These are phyloP conservation scores for Toxostoma redivivum DNA, from an alignment of 2,113 vertebrate species.

Conservation along the genomic window DNA sequence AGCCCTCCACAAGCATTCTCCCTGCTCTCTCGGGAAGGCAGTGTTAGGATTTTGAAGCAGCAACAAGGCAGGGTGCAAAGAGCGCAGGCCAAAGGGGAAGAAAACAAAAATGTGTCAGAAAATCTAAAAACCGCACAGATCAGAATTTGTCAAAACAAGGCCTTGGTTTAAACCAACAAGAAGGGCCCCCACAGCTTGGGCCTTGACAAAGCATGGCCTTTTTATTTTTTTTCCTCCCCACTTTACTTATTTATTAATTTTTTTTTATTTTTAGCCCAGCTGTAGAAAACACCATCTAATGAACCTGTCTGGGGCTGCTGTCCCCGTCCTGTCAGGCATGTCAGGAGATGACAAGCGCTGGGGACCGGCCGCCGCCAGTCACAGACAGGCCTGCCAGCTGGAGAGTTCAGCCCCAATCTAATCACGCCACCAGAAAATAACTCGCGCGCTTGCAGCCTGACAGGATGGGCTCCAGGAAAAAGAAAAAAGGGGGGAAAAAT, in stretches of 20 bases:
- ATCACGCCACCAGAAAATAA: constrained; percentile 97
- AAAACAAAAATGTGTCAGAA: constrained; percentile 81
- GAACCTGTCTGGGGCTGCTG: constrained; percentile 99
- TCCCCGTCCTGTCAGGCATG: constrained; percentile 99
- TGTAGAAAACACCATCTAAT: constrained; percentile 99
- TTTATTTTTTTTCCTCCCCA: constrained; percentile 47
- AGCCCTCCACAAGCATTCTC: constrained; percentile 12
- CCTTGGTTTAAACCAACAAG: constrained; percentile 87
- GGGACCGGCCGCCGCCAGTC: constrained; percentile 96
- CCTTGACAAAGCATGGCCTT: constrained; percentile 84
- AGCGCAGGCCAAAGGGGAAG: constrained; percentile 84
- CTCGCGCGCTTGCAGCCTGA: constrained; percentile 85
- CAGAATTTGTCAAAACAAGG: constrained; percentile 94
- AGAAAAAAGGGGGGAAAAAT: background rate
- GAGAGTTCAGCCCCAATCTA: constrained; percentile 98
- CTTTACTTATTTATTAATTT: background rate
- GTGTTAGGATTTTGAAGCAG: constrained; percentile 75
- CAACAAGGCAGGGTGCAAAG: constrained; percentile 77
- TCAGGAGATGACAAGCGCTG: constrained; percentile 97
- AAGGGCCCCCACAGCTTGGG: constrained; percentile 78
- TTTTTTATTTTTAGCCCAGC: constrained; percentile 85
- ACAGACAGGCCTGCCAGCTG: constrained; percentile 99
- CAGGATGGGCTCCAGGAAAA: constrained; percentile 81
- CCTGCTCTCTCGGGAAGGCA: constrained; percentile 60
- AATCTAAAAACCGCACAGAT: constrained; percentile 84